phyloP scores from a whole-genome alignment of 1,140 invertebrate species.

The Drosophila rhopaloa region DNA sequence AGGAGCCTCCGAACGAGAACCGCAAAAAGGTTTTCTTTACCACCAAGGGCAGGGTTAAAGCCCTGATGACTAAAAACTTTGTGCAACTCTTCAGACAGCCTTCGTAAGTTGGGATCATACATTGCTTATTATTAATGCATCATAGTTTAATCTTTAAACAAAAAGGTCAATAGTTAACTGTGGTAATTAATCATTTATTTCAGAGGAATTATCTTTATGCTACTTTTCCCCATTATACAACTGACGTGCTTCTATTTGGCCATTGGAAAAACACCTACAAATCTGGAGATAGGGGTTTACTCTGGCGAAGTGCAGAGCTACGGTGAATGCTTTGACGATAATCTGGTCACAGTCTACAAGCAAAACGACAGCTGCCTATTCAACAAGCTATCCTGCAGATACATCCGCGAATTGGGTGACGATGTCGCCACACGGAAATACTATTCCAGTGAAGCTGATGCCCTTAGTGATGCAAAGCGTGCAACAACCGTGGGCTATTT shows the following conservation, averaged over 20 bases:
- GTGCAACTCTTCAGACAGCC: conserved; percentile 88
- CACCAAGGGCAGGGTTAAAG: conserved; percentile 79
- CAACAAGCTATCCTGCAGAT: conserved; percentile 87
- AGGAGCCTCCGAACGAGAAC: conserved; percentile 65
- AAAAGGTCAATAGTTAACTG: background rate
- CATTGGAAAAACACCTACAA: conserved; percentile 91
- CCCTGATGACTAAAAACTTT: conserved; percentile 87
- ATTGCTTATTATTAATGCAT: too few species aligned
- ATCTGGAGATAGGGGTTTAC: conserved; percentile 90
- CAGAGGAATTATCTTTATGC: conserved; percentile 91
- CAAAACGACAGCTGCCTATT: conserved; percentile 84
- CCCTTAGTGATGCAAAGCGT: conserved; percentile 86
- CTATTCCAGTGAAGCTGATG: conserved; percentile 83
- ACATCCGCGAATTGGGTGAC: conserved; percentile 85
- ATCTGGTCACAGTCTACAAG: conserved; percentile 64
- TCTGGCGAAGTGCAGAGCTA: conserved; percentile 88
- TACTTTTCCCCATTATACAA: conserved; percentile 92
- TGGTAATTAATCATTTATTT: conserved; percentile 41
- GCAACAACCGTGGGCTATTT: conserved; percentile 90
- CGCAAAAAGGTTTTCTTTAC: conserved; percentile 75
- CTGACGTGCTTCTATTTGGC: conserved; percentile 92
- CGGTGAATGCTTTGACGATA: conserved; percentile 67
- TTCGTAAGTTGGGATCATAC: conserved; percentile 86
- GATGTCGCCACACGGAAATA: conserved; percentile 80
- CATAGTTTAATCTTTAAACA: too few species aligned